These are phyloP conservation scores for Pygocentrus nattereri DNA, from an alignment of 2,797 vertebrate genomes.

Conservation along the genomic window DNA sequence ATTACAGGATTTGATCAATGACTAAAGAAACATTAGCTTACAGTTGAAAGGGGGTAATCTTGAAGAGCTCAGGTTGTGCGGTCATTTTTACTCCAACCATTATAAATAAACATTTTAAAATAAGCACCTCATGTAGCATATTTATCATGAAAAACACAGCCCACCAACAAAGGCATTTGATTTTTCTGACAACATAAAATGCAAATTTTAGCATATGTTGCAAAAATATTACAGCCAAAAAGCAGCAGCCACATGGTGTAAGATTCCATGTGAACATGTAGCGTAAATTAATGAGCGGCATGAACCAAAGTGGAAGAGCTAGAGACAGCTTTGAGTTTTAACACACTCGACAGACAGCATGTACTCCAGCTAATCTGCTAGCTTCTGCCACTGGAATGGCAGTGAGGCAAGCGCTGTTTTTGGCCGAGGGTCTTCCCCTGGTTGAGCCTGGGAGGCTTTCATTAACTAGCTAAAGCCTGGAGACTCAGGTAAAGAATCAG, in stretches of 20 bases:
- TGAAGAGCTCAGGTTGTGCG: no score
- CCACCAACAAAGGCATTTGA: constrained; percentile 1
- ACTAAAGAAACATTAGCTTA: no score
- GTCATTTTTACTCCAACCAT: background rate
- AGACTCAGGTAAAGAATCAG: constrained; percentile 18
- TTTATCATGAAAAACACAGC: background rate
- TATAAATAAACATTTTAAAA: background rate
- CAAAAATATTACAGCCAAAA: background rate
- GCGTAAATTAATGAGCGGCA: background rate
- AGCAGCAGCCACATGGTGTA: background rate
- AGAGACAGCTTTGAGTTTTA: background rate
- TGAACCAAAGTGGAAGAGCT: background rate
- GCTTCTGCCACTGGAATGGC: background rate
- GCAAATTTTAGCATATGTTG: background rate
- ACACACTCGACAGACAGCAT: constrained; percentile 16
- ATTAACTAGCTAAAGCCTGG: constrained; percentile 51
- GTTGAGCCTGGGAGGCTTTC: constrained; percentile 32
- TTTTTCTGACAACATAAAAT: background rate
- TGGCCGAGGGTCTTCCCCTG: constrained; percentile 19
- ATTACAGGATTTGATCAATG: no score
- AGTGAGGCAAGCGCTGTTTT: constrained; percentile 1
- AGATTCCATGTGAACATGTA: background rate
- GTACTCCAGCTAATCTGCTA: constrained; percentile 17
- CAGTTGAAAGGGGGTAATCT: no score
- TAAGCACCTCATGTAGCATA: background rate